Evolutionary conservation across 2,888 invertebrate species (phyloP), one percentile per base, ranked within the genome.

Genomic region (Ommatoiulus sabulosus): DNA sequence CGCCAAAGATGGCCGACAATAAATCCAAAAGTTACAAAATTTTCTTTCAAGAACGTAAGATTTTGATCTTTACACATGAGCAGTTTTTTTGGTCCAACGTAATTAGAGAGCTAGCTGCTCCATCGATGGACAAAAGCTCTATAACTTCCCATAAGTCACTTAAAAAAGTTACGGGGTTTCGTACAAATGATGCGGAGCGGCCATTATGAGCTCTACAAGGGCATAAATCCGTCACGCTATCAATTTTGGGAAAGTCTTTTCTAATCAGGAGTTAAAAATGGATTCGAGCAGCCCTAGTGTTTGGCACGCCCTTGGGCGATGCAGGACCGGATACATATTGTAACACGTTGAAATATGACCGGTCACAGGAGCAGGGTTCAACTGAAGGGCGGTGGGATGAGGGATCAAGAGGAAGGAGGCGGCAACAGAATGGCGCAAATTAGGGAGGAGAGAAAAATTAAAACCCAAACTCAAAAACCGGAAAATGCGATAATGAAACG

Each of bases 391-490:
- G 20, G 72, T 8, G 80, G 80, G 72, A 72, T 72, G 72, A 15
- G 57, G 63, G 20, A 20, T 20, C 6, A 12, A 80, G 35, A 80
- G 80, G 80, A 80, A 80, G 80, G 80, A 80, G 80, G 80, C 24
- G 80, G 80, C 80, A 24, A 80, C 24, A 35, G 35, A 80, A 80
- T 80, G 12, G 35, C 35, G 80, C 80, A 80, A 80, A 80, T 80
- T 80, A 80, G 80, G 80, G 80, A 80, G 80, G 80, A 80, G 80
- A 80, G 80, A 80, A 80, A 80, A 80, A 80, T 80, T 80, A 80
- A 80, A 80, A 80, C 10, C 80, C 80, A 12, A 80, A 15, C 80
- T 80, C 80, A 35, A 80, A 80, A 80, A 80, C 80, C 80, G 80
- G 80, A 80, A 80, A 80, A 80, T 80, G 80, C 80, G 80, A 80